These are phyloP conservation scores for Pollenia labialis DNA, from an alignment of 2,888 invertebrate species.

Conservation along the genomic window DNA sequence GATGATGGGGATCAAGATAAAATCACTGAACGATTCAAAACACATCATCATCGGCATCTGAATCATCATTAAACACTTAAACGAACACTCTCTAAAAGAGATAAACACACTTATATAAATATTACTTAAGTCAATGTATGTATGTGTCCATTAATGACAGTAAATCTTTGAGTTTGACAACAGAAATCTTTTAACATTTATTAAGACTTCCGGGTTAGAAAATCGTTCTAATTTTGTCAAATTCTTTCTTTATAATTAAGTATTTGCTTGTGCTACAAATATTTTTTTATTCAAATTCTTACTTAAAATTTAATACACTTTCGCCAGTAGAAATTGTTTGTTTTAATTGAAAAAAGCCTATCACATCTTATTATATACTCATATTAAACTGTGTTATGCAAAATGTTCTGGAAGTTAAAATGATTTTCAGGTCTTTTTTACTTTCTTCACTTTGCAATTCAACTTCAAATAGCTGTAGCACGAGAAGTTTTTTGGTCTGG, in stretches of 20 bases:
- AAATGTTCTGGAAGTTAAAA: constrained; percentile 26
- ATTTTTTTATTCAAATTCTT: constrained; percentile 3
- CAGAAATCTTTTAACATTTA: constrained; percentile 44
- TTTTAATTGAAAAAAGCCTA: not conserved
- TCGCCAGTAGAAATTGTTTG: not conserved
- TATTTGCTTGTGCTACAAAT: not conserved
- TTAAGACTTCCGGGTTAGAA: constrained; percentile 68
- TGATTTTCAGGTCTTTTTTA: not conserved
- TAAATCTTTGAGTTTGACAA: constrained; percentile 7
- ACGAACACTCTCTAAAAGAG: not conserved
- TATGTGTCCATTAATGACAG: not conserved
- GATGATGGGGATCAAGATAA: constrained; percentile 30
- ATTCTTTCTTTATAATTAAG: constrained; percentile 12
- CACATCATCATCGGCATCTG: not conserved
- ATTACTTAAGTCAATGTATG: not conserved
- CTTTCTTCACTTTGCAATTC: not conserved
- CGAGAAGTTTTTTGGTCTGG: constrained; percentile 1
- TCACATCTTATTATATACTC: not conserved
- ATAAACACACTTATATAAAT: not conserved
- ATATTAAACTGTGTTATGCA: not conserved
- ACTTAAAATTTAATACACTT: constrained; percentile 47
- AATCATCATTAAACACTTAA: constrained; percentile 25
- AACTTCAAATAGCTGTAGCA: constrained; percentile 36
- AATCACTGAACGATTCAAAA: constrained; percentile 4
- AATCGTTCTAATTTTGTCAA: constrained; percentile 30